These are phyloP conservation scores for Cremastinae sp. DNA, from an alignment of 2,888 invertebrate species.

Conservation along the genomic window DNA sequence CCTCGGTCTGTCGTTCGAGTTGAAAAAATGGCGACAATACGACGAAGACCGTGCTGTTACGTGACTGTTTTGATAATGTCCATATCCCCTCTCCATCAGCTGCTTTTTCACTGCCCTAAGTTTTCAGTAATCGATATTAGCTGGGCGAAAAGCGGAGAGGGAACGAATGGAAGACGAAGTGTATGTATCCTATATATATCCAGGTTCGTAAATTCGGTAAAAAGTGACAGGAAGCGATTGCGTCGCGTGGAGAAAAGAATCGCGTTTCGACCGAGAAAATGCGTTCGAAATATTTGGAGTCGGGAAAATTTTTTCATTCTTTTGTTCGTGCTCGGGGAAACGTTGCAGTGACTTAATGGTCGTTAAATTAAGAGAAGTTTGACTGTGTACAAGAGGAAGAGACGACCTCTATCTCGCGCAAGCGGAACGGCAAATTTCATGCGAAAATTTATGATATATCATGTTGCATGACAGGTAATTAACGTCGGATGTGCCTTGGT, in stretches of 20 bases:
- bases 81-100: not conserved
- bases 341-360: not conserved
- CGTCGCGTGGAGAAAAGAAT: too few relatives aligned
- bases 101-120: not conserved
- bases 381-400: not conserved
- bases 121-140: too few relatives aligned
- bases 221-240: too few relatives aligned
- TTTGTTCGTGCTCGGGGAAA: not conserved
- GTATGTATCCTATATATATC: too few relatives aligned
- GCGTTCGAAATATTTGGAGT: too few relatives aligned
- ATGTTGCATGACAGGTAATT: constrained; percentile 72
- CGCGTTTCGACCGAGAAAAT: too few relatives aligned
- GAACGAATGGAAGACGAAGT: too few relatives aligned
- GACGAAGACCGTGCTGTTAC: not conserved
- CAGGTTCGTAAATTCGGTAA: too few relatives aligned
- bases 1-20: constrained; percentile 3
- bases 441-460: constrained; percentile 73
- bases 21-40: constrained; percentile 3
- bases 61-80: not conserved
- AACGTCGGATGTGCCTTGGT: constrained; percentile 67
- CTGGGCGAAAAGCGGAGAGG: too few relatives aligned
- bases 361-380: constrained; percentile 1
- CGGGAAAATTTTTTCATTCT: not conserved
- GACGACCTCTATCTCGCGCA: constrained; percentile 4
- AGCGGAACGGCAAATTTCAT: constrained; percentile 71